Percentiles rank a stretch among this genome's conserved stretches.
Evolutionary conservation across 2,888 invertebrate species (phyloP).

Genomic region (Meloe dianella): DNA sequence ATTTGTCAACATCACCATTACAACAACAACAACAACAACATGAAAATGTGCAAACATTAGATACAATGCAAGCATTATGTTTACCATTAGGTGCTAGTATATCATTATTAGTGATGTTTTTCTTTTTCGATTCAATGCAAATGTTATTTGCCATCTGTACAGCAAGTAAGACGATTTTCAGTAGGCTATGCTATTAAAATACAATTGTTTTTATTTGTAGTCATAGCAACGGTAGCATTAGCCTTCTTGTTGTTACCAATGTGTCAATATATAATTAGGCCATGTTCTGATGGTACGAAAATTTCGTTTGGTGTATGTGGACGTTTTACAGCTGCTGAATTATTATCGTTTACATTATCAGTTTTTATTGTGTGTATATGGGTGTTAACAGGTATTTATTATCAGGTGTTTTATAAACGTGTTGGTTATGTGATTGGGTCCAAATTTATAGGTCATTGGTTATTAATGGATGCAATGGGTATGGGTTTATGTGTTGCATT

Average conservation of each 20-base stretch:
- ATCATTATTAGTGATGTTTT: constrained; percentile 96
- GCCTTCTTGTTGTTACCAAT: constrained; percentile 95
- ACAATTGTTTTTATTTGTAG: constrained; percentile 58
- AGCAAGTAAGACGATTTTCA: constrained; percentile 80
- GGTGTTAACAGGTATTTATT: constrained; percentile 91
- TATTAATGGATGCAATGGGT: constrained; percentile 98
- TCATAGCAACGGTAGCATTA: constrained; percentile 95
- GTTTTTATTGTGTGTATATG: constrained; percentile 95
- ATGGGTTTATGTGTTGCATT: constrained; percentile 98
- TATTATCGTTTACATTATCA: constrained; percentile 89
- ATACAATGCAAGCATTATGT: constrained; percentile 96
- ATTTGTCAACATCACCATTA: constrained; percentile 5
- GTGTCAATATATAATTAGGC: constrained; percentile 93
- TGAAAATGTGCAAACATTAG: constrained; percentile 81
- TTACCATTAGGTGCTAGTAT: constrained; percentile 95
- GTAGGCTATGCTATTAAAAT: not conserved
- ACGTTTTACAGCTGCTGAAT: constrained; percentile 91
- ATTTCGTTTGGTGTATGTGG: constrained; percentile 92
- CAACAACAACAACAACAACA: no score
- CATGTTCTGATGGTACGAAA: constrained; percentile 82
- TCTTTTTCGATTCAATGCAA: constrained; percentile 99
- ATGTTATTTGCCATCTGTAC: constrained; percentile 95
- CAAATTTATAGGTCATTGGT: constrained; percentile 90
- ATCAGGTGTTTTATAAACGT: no score
- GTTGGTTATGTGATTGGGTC: no score